phyloP scores from a whole-genome alignment of 2,888 invertebrate species.

The Drosophila recens region DNA sequence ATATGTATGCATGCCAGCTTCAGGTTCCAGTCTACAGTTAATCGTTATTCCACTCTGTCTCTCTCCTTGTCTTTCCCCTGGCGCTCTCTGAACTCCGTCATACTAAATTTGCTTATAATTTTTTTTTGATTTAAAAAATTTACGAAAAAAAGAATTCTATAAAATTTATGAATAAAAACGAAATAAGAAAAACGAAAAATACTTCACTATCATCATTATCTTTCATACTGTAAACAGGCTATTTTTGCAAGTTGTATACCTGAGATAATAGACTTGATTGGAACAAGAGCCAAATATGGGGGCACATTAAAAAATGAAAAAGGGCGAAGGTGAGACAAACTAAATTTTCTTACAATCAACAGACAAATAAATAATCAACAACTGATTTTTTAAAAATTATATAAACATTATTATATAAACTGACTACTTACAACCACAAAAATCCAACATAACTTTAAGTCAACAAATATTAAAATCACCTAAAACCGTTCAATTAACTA shows the following conservation, averaged over 20 bases:
- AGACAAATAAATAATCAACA: constrained; percentile 69
- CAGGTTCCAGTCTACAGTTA: constrained; percentile 12
- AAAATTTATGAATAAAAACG: constrained; percentile 35
- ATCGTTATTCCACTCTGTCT: constrained; percentile 26
- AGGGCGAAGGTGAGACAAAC: constrained; percentile 97
- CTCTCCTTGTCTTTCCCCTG: constrained; percentile 20
- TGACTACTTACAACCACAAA: constrained; percentile 68
- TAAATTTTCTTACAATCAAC: constrained; percentile 77
- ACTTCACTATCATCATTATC: constrained; percentile 83
- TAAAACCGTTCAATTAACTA: constrained; percentile 57
- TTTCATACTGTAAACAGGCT: constrained; percentile 90
- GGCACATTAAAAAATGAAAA: constrained; percentile 99
- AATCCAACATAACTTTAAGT: constrained; percentile 68
- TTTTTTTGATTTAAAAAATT: constrained; percentile 59
- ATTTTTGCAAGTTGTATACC: constrained; percentile 99
- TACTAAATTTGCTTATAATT: constrained; percentile 45
- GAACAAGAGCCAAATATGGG: constrained; percentile 99
- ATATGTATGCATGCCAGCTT: constrained; percentile 5
- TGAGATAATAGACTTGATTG: constrained; percentile 99
- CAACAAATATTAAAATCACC: constrained; percentile 57
- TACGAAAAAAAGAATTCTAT: constrained; percentile 50
- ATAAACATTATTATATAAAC: constrained; percentile 40
- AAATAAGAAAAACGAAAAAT: constrained; percentile 71
- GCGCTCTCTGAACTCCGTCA: constrained; percentile 42
- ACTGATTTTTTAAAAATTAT: constrained; percentile 49